A percentile compares a stretch with the other conserved stretches of the same genome.
These are phyloP conservation scores for Drosophila hamatofila DNA, from an alignment of 2,888 invertebrate species.

Conservation along the genomic window DNA sequence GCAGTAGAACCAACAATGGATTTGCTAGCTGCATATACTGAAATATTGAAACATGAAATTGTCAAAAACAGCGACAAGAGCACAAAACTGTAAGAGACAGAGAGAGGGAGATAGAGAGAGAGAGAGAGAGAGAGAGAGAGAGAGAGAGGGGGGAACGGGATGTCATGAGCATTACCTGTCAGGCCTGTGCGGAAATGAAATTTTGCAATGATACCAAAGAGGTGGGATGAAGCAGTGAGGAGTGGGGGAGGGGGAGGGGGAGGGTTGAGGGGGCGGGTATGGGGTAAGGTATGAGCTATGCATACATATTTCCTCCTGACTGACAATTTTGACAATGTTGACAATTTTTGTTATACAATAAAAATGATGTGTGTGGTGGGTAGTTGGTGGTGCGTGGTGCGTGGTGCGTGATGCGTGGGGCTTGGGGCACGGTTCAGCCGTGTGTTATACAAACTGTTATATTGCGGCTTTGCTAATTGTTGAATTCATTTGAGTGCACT, in stretches of 20 bases:
- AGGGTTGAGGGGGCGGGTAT: background rate
- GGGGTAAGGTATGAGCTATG: slow-evolving; percentile 37
- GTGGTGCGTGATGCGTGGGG: background rate
- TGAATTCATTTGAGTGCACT: slow-evolving; percentile 33
- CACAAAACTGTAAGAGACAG: background rate
- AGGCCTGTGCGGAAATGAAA: slow-evolving; percentile 71
- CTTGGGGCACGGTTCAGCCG: background rate
- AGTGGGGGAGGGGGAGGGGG: no score
- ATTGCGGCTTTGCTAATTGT: slow-evolving; percentile 49
- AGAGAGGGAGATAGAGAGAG: background rate
- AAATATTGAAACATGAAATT: slow-evolving; percentile 81
- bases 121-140: no score
- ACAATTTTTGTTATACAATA: slow-evolving; percentile 77
- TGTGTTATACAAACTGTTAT: slow-evolving; percentile 51
- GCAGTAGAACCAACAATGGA: slow-evolving; percentile 52
- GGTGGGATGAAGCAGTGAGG: background rate
- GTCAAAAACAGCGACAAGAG: slow-evolving; percentile 70
- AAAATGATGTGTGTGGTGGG: slow-evolving; percentile 49
- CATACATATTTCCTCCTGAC: slow-evolving; percentile 32
- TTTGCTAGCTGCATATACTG: slow-evolving; percentile 61
- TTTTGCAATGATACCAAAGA: slow-evolving; percentile 66
- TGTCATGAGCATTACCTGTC: slow-evolving; percentile 68
- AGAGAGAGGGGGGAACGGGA: background rate
- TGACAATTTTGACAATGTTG: slow-evolving; percentile 76
- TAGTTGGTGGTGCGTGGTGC: slow-evolving; percentile 16